These are phyloP conservation scores for Laspeyria flexula DNA, from an alignment of 2,888 invertebrate species.

Conservation along the genomic window DNA sequence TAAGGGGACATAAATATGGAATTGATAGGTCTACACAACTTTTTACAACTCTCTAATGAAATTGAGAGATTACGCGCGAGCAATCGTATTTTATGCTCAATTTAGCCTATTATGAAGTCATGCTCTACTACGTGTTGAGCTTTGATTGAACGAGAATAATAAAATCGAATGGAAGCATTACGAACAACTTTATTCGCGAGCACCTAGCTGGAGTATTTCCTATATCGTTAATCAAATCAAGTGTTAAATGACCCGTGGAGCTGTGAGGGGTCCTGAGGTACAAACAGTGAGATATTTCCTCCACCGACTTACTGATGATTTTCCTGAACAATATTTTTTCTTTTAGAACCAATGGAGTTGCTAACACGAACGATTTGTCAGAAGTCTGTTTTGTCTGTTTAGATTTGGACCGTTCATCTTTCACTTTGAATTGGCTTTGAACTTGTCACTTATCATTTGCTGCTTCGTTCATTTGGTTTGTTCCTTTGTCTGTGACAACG, in stretches of 20 bases:
- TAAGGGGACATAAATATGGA: too few species aligned
- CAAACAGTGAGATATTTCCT: slow-evolving; percentile 64
- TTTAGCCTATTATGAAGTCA: slow-evolving; percentile 5
- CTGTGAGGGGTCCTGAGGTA: slow-evolving; percentile 52
- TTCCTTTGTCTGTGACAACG: slow-evolving; percentile 5
- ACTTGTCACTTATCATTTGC: slow-evolving; percentile 40
- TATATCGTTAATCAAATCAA: slow-evolving; percentile 73
- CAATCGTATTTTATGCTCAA: slow-evolving; percentile 2
- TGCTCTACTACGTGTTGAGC: slow-evolving; percentile 6
- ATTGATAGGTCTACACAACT: neutral
- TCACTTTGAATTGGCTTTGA: slow-evolving; percentile 45
- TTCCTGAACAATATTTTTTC: slow-evolving; percentile 70
- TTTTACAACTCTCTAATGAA: slow-evolving; percentile 14
- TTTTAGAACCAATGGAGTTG: slow-evolving; percentile 71
- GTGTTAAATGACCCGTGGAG: slow-evolving; percentile 69
- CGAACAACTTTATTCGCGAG: slow-evolving; percentile 21
- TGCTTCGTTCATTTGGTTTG: slow-evolving; percentile 21
- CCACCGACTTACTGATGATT: slow-evolving; percentile 63
- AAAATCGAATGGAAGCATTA: slow-evolving; percentile 13
- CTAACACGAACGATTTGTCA: slow-evolving; percentile 76
- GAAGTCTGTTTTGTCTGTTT: slow-evolving; percentile 66
- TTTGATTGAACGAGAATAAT: slow-evolving; percentile 11
- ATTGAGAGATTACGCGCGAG: neutral
- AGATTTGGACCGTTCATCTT: slow-evolving; percentile 61
- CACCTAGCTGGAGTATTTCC: slow-evolving; percentile 45